phyloP scores from a whole-genome alignment of 2,888 invertebrate species.

The Tetrapedia diversipes region DNA sequence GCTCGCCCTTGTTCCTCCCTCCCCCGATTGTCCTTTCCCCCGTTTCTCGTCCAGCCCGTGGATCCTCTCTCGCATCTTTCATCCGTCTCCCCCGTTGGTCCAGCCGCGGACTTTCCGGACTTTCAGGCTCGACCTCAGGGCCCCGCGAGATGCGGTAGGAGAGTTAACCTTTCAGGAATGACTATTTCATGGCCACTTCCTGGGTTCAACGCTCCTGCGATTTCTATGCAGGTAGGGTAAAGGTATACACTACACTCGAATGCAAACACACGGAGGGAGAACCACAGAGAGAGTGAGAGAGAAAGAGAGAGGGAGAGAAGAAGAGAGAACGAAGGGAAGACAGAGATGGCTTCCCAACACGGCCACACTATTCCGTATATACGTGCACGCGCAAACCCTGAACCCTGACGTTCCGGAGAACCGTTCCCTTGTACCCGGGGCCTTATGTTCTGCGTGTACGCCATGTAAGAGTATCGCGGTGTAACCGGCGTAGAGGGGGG shows the following conservation, averaged over 20 bases:
- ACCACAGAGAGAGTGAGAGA: background rate
- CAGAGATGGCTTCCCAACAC: slow-evolving; percentile 38
- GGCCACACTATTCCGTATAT: slow-evolving; percentile 55
- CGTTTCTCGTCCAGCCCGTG: slow-evolving; percentile 44
- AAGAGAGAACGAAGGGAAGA: background rate
- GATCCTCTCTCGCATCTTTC: slow-evolving; percentile 55
- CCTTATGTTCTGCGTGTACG: slow-evolving; percentile 76
- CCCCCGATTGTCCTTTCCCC: background rate
- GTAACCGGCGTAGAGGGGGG: slow-evolving; percentile 28
- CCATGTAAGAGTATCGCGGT: slow-evolving; percentile 58
- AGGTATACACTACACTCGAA: slow-evolving; percentile 60
- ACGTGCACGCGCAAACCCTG: slow-evolving; percentile 63
- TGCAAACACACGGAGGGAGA: slow-evolving; percentile 26
- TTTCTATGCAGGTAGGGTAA: slow-evolving; percentile 77
- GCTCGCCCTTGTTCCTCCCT: slow-evolving; percentile 11
- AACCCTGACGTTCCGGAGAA: slow-evolving; percentile 67
- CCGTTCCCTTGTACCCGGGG: slow-evolving; percentile 71
- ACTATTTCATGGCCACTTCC: slow-evolving; percentile 81
- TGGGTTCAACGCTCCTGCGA: slow-evolving; percentile 81
- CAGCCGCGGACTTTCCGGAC: slow-evolving; percentile 70
- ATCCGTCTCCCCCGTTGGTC: slow-evolving; percentile 67
- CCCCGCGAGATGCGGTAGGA: slow-evolving; percentile 73
- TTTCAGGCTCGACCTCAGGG: slow-evolving; percentile 68
- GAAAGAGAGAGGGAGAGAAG: background rate
- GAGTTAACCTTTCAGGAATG: slow-evolving; percentile 80